Base-by-base conservation (phyloP, 2,888 invertebrate genomes). In the Himalopsyche japonica region DNA sequence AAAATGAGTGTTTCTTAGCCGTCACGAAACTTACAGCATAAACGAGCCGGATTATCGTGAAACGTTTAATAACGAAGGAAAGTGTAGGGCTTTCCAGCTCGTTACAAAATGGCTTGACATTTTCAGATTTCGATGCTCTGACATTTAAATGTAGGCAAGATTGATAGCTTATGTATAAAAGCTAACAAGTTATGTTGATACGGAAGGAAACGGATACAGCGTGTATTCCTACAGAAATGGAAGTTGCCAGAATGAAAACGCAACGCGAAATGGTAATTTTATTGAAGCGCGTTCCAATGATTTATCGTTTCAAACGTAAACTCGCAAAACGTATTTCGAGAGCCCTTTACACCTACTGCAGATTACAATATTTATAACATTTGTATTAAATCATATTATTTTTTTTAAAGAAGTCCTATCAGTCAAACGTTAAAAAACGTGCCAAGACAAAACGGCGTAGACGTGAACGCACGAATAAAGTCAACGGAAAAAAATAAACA, bases 51-150 rank as follows among this genome's bases (percentile, higher is more conserved):
- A 80, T 57, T 57, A 57, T 57, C 57, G 57, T 57, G 57, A 57
- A 57, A 57, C 57, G 57, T 84, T 82, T 84, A 81, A 84, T 81
- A 57, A 77, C 88, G 88, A 88, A 88, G 88, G 88, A 88, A 89
- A 89, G 89, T 89, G 88, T 88, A 88, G 87, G 88, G 88, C 87
- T 87, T 87, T 85, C 32, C 49, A 30, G 82, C 57, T 82, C 57
- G 57, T 89, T 89, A 88, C 88, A 88, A 89, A 89, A 89, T 88
- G 88, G 88, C 89, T 89, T 89, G 89, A 89, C 89, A 89, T 89
- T 89, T 89, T 88, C 88, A 88, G 88, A 89, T 88, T 88, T 89
- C 88, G 88, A 88, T 88, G 87, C 88, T 88, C 88, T 89, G 89
- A 89, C 89, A 89, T 89, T 89, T 89, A 85, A 86, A 86, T 86